Conservation (phyloP, 2,113 vertebrate species). For the Menidia beryllina region DNA sequence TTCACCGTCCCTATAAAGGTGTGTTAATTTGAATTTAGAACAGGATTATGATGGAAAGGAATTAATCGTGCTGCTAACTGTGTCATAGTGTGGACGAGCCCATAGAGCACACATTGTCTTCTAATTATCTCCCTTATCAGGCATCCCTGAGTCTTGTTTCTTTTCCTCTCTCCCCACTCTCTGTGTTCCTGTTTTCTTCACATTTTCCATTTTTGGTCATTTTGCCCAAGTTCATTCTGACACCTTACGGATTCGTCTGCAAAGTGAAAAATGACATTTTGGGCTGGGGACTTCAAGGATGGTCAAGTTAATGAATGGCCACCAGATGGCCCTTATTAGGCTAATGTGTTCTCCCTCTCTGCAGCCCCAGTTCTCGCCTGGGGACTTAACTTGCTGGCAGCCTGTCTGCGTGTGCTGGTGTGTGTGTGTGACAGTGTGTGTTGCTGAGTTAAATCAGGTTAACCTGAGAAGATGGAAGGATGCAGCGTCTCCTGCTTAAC, state of each 20-base stretch:
- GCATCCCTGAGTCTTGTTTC: conserved; percentile 12
- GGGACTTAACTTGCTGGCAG: conserved; percentile 68
- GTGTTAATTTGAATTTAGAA: background rate
- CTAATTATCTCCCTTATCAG: conserved; percentile 57
- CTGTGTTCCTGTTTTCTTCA: conserved; percentile 21
- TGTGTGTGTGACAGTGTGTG: conserved; percentile 7
- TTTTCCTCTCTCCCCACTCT: conserved; percentile 13
- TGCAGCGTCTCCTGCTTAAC: conserved; percentile 41
- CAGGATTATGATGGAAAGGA: conserved; percentile 17
- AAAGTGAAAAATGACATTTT: conserved; percentile 84
- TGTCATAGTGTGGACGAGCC: conserved; percentile 30
- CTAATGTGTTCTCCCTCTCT: conserved; percentile 81
- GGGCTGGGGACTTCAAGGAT: conserved; percentile 82
- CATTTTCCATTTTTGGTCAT: conserved; percentile 66
- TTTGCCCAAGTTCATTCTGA: conserved; percentile 72
- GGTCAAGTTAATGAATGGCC: conserved; percentile 85
- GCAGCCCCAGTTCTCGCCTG: conserved; percentile 70
- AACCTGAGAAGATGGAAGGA: conserved; percentile 62
- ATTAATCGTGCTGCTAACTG: background rate
- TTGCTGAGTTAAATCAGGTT: conserved; percentile 69
- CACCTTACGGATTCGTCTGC: conserved; percentile 70
- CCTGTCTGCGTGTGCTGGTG: conserved; percentile 16
- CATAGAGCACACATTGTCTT: conserved; percentile 41
- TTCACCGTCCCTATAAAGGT: too few relatives aligned
- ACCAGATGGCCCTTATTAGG: conserved; percentile 87